Conservation (phyloP, 2,113 vertebrate genomes). For the Microtus richardsoni region DNA sequence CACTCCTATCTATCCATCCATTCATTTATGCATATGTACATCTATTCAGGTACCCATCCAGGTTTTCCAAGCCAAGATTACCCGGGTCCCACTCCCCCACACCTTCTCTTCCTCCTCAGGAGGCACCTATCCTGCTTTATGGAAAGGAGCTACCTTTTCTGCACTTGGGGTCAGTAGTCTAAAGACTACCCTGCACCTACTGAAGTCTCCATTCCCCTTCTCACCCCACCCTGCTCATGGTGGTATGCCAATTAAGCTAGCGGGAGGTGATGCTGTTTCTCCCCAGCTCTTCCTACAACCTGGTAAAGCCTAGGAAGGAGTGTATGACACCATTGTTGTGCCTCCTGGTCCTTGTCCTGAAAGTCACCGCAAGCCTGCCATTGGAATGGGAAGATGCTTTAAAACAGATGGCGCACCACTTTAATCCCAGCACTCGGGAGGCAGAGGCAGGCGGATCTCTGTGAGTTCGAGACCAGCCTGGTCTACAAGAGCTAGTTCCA, state of each 20-base stretch:
- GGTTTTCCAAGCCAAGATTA: constrained; percentile 15
- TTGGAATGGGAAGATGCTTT: background rate
- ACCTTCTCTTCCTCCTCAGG: background rate
- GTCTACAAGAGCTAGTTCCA: no score
- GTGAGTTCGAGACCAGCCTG: no score
- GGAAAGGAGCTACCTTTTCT: background rate
- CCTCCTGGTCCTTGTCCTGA: background rate
- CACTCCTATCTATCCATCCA: background rate
- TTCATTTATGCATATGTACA: background rate
- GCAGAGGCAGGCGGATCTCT: no score
- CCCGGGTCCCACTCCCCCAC: background rate
- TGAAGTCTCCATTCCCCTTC: background rate
- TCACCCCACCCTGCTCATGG: background rate
- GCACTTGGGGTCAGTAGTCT: background rate
- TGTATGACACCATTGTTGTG: background rate
- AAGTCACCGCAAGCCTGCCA: background rate
- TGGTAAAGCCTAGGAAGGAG: background rate
- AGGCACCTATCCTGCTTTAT: background rate
- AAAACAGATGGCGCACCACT: background rate
- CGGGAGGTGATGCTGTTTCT: background rate
- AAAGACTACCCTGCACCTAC: background rate
- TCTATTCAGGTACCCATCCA: background rate
- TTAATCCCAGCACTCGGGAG: no score
- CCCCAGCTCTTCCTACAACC: background rate
- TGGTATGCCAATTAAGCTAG: background rate